A percentile compares a stretch with the other conserved stretches of the same genome.
Evolutionary conservation across 2,888 invertebrate species (phyloP).

Genomic region (Dynastes hyllus): DNA sequence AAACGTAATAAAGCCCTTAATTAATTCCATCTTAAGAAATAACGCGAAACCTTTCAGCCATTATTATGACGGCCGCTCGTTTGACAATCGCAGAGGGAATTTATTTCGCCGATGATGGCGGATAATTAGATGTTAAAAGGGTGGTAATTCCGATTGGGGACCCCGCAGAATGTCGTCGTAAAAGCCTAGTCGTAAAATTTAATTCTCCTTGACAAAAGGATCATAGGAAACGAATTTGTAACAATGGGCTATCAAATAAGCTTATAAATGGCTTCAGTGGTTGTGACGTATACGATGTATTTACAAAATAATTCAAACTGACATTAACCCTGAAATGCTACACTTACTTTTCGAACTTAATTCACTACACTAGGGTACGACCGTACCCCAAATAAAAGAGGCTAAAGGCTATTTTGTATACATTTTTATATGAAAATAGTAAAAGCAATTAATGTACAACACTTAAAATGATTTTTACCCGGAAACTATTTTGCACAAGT

Average conservation of each 20-base stretch:
- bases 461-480: no score
- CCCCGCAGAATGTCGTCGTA: constrained; percentile 6
- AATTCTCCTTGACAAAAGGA: constrained; percentile 21
- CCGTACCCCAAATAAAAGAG: no score
- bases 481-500: no score
- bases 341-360: no score
- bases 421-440: no score
- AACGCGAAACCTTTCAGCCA: constrained; percentile 28
- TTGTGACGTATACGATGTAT: background rate
- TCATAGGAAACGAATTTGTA: constrained; percentile 24
- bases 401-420: no score
- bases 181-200: constrained; percentile 27
- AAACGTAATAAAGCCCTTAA: constrained; percentile 46
- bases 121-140: constrained; percentile 31
- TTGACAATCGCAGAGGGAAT: constrained; percentile 26
- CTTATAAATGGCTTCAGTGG: background rate
- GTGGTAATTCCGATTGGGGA: background rate
- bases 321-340: no score
- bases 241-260: constrained; percentile 11
- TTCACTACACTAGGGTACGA: no score
- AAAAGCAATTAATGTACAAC: no score
- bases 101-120: constrained; percentile 24
- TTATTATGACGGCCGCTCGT: constrained; percentile 9
- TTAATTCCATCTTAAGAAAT: constrained; percentile 42
- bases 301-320: no score